Conservation (phyloP, 1,140 invertebrate genomes). For the Tenebrio molitor region DNA sequence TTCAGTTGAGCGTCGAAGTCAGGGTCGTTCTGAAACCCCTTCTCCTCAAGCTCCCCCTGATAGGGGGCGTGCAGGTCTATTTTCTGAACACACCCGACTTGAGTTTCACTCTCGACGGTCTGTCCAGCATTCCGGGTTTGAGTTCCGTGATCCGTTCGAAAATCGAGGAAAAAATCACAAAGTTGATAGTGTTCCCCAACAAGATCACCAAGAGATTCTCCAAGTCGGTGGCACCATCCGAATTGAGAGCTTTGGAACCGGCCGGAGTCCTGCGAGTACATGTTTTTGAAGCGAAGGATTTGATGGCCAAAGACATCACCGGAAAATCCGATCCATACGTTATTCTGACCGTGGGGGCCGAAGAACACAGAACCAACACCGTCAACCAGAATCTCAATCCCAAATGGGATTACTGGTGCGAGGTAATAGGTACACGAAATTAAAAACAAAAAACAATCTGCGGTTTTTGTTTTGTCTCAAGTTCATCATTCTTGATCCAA, state of each 20-base stretch:
- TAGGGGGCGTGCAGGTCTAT: constrained; percentile 92
- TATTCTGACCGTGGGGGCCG: constrained; percentile 86
- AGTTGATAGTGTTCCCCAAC: constrained; percentile 92
- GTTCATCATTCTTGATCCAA: constrained; percentile 60
- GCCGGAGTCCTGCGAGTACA: constrained; percentile 88
- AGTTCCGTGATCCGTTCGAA: constrained; percentile 89
- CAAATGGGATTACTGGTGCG: constrained; percentile 93
- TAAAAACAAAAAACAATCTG: too few relatives aligned
- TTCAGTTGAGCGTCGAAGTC: constrained; percentile 86
- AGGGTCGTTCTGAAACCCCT: constrained; percentile 94
- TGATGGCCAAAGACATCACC: constrained; percentile 93
- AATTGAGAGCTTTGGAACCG: constrained; percentile 87
- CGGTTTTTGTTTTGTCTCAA: too few relatives aligned
- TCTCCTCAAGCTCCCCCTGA: constrained; percentile 86
- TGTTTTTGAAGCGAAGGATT: constrained; percentile 89
- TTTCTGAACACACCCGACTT: constrained; percentile 95
- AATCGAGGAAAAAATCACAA: constrained; percentile 88
- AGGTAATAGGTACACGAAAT: too few relatives aligned
- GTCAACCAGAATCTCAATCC: constrained; percentile 93
- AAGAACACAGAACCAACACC: constrained; percentile 88
- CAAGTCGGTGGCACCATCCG: constrained; percentile 80
- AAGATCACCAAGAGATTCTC: constrained; percentile 88
- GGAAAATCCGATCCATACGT: constrained; percentile 96
- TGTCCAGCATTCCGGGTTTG: constrained; percentile 92
- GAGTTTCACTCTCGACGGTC: constrained; percentile 94